phyloP scores from a whole-genome alignment of 2,797 vertebrate species.

The Taeniopygia guttata region DNA sequence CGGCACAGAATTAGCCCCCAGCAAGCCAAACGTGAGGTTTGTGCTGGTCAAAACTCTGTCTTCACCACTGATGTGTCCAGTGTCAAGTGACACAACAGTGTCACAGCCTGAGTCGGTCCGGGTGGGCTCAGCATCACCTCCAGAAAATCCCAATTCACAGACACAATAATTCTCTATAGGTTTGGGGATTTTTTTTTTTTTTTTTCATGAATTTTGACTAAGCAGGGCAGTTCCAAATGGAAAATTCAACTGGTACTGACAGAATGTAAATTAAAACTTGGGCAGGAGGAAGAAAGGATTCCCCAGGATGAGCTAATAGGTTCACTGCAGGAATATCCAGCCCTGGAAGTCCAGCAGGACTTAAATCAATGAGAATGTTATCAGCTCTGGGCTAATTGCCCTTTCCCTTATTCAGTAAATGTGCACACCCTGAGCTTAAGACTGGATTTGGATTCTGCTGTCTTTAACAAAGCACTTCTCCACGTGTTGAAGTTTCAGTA shows the following conservation, averaged over 20 bases:
- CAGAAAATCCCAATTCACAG: neutral
- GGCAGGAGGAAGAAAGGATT: neutral
- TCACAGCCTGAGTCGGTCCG: neutral
- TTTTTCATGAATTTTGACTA: neutral
- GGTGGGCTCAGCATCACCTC: neutral
- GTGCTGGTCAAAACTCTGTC: neutral
- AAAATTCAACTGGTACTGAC: neutral
- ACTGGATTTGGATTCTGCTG: neutral
- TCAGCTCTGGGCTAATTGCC: neutral
- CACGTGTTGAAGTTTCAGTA: neutral
- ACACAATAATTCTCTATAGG: neutral
- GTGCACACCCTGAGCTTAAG: neutral
- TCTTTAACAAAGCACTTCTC: neutral
- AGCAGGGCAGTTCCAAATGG: neutral
- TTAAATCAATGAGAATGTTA: neutral
- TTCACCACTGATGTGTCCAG: neutral
- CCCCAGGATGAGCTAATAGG: neutral
- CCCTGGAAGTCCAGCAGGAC: neutral
- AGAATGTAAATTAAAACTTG: neutral
- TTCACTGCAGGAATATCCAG: neutral
- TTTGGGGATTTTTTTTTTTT: neutral
- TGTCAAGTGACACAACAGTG: neutral
- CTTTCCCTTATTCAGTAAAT: neutral
- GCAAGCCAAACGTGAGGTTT: neutral
- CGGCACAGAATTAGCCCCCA: neutral